Percentiles rank a stretch among this genome's conserved stretches.
Evolutionary conservation across 2,797 vertebrate species (phyloP).

Genomic region (Phyllotis vaccarum): DNA sequence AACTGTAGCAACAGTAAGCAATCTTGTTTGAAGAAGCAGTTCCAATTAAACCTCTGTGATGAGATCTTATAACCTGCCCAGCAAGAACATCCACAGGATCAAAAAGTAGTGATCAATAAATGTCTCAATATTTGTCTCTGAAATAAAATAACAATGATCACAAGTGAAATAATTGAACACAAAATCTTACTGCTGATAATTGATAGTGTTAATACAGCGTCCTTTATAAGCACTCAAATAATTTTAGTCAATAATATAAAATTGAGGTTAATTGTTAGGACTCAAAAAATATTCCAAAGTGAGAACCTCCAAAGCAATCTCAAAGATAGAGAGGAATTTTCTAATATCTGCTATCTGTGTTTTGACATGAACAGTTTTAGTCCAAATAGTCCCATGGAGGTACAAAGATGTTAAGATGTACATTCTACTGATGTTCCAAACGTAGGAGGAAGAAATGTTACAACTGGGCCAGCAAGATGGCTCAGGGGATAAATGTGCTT

Average conservation of each 20-base stretch:
- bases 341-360: background rate
- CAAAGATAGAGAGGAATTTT: conserved; percentile 44
- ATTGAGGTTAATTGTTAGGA: conserved; percentile 16
- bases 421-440: background rate
- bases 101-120: conserved; percentile 19
- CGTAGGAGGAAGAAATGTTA: background rate
- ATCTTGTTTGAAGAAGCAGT: conserved; percentile 21
- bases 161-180: conserved; percentile 46
- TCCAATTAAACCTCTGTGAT: conserved; percentile 14
- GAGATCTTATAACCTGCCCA: conserved; percentile 22
- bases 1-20: conserved; percentile 14
- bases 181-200: conserved; percentile 46
- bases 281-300: background rate
- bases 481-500: background rate
- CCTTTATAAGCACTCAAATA: conserved; percentile 36
- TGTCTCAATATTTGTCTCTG: conserved; percentile 48
- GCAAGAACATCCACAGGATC: conserved; percentile 49
- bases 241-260: conserved; percentile 21
- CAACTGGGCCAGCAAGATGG: background rate
- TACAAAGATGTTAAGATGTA: background rate
- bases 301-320: background rate
- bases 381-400: background rate
- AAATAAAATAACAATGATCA: conserved; percentile 17
- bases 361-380: background rate
- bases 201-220: background rate